Conservation (phyloP, 2,888 invertebrate genomes). For the Lithophane leautieri region DNA sequence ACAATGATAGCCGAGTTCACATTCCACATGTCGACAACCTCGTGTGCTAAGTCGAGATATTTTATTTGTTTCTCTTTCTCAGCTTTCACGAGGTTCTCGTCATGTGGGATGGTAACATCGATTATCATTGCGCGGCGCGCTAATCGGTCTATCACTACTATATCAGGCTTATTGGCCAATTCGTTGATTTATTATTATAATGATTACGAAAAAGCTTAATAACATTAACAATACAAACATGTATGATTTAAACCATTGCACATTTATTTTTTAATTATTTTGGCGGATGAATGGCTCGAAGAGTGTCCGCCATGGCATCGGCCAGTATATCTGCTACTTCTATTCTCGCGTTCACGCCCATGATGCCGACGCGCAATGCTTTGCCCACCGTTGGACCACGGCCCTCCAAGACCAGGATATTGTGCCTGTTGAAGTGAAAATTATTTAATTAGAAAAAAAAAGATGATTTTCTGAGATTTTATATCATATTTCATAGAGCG, state of each 20-base stretch:
- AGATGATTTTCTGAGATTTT: too few relatives aligned
- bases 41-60: too few relatives aligned
- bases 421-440: slow-evolving; percentile 73
- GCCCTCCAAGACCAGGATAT: slow-evolving; percentile 95
- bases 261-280: background rate
- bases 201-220: background rate
- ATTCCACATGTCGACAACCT: too few relatives aligned
- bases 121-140: too few relatives aligned
- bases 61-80: too few relatives aligned
- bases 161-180: too few relatives aligned
- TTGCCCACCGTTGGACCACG: slow-evolving; percentile 95
- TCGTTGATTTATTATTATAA: background rate
- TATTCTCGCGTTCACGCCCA: slow-evolving; percentile 91
- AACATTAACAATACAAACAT: slow-evolving; percentile 4
- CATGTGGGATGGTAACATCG: too few relatives aligned
- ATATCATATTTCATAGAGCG: too few relatives aligned
- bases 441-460: too few relatives aligned
- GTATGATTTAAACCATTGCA: background rate
- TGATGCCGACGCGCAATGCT: slow-evolving; percentile 96
- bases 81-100: too few relatives aligned
- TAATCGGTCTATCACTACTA: too few relatives aligned
- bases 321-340: slow-evolving; percentile 77
- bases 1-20: too few relatives aligned
- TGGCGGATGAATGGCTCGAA: slow-evolving; percentile 65
- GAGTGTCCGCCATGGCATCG: slow-evolving; percentile 78